Conservation (phyloP, 2,888 invertebrate species). For the Linnaemya vulpina region DNA sequence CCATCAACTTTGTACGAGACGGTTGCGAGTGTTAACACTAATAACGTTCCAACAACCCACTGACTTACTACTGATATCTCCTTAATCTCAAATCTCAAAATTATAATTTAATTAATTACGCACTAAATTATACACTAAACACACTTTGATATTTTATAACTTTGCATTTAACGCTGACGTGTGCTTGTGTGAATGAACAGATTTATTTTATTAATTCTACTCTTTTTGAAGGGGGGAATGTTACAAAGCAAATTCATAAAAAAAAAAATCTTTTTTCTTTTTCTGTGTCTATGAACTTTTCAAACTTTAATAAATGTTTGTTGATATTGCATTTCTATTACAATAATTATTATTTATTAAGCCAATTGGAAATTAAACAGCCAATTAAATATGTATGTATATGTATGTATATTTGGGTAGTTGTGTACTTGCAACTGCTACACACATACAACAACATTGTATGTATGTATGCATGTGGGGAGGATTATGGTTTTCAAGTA, state of each 20-base stretch:
- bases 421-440: neutral
- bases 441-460: neutral
- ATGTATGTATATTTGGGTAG: too few relatives aligned
- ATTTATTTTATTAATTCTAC: constrained; percentile 4
- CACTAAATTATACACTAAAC: neutral
- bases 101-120: constrained; percentile 5
- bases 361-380: constrained; percentile 67
- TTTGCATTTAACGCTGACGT: neutral
- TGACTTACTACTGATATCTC: neutral
- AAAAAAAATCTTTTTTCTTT: neutral
- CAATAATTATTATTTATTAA: constrained; percentile 67
- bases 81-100: neutral
- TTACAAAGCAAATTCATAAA: neutral
- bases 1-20: constrained; percentile 6
- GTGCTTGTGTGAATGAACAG: neutral
- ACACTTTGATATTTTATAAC: neutral
- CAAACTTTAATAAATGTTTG: constrained; percentile 64
- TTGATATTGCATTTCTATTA: constrained; percentile 57
- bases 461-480: neutral
- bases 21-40: neutral
- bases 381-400: constrained; percentile 54
- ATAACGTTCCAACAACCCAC: constrained; percentile 1
- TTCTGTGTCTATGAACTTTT: constrained; percentile 2
- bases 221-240: neutral
- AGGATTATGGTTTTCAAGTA: constrained; percentile 16